Evolutionary conservation across 2,888 invertebrate genomes (phyloP), one percentile per base, ranked within the genome.

Genomic region (Petrolisthes manimaculis): DNA sequence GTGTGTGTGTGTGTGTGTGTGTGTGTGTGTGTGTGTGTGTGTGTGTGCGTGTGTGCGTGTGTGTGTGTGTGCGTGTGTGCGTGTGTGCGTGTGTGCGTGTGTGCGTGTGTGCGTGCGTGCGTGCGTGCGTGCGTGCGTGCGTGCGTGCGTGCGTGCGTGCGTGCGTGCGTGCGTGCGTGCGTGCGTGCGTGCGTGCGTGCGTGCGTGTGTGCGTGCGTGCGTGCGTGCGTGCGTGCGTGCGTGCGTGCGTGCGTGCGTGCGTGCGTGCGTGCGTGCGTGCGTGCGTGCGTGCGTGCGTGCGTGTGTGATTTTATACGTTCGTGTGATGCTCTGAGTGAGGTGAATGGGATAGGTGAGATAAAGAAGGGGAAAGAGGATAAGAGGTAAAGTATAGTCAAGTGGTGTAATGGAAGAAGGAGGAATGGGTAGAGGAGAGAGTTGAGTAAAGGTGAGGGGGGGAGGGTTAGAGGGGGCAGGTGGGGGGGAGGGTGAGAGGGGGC

Each of bases 1-100:
- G 53, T 77, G 77, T 37, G 53, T 77, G 77, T 37, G 53, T 77
- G 77, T 37, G 53, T 77, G 77, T 37, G 53, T 77, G 77, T 37
- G 53, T 77, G 77, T 37, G 53, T 77, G 77, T 37, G 53, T 77
- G 77, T 37, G 53, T 77, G 77, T 37, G 53, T 77, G 77, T 37
- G 53, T 77, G 77, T 37, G 53, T 77, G 77, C 14, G 14, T 61
- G 14, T 24, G 21, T 74, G 54, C 55, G 54, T 78, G 54, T 78
- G n/a, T 78, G 54, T 37, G 55, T 53, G 14, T 18, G 18, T 71
- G 18, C 18, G 18, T 71, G 18, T 18, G 18, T 71, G 18, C 18
- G 18, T 71, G 18, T 18, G 18, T 71, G 18, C 18, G 18, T 71
- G 18, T 18, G 18, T 71, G 18, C 18, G 18, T 71, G 18, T 18